Evolutionary conservation across 2,797 vertebrate species (phyloP), one percentile per base, ranked within the genome.

Genomic region (Lophius americanus): DNA sequence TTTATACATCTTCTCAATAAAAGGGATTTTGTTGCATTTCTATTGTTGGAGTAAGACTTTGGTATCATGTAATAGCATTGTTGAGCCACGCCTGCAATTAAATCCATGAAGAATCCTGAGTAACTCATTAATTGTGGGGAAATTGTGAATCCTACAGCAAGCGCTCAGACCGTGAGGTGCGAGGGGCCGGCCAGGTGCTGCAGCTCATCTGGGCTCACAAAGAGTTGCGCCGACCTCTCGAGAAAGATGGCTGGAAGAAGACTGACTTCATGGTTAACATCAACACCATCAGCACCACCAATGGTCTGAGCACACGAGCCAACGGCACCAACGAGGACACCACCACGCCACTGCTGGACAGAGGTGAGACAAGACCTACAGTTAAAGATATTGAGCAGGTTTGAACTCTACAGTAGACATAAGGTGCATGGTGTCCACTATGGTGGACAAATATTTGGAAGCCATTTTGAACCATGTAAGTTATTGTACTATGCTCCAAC

Each of bases 221-320:
- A 73, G 97, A 99, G 76, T 93, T 99, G 46, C 93, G 97, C 50
- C 95, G 95, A 55, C 95, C 96, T 4, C 92, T 99, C 1, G 96
- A 99, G 80, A 99, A 99, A 74, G 98, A 99, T 6, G 98, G 98
- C 48, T 99, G 97, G 97, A 99, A 99, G 88, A 99, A 98, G 81
- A 94, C 94, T 0, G 97, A 99, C 88, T 99, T 99, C 85, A 82
- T 95, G 94, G 95, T 97, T 79, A 95, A 94, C 82, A 84, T 95
- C 39, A 94, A 87, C 83, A 91, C 89, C 75, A 89, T 87, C 78
- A 81, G 84, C 82, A 92, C 82, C 54, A 76, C 79, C 23, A 93
- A 93, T 2, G 92, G 92, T 9, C 89, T 87, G 0, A 89, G 74
- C 65, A 85, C 71, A 71, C 94, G 96, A 68, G 90, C 92, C 50